Evolutionary conservation across 2,113 vertebrate species (phyloP), one percentile per base, ranked within the genome.

Genomic region (Arothron firmamentum): DNA sequence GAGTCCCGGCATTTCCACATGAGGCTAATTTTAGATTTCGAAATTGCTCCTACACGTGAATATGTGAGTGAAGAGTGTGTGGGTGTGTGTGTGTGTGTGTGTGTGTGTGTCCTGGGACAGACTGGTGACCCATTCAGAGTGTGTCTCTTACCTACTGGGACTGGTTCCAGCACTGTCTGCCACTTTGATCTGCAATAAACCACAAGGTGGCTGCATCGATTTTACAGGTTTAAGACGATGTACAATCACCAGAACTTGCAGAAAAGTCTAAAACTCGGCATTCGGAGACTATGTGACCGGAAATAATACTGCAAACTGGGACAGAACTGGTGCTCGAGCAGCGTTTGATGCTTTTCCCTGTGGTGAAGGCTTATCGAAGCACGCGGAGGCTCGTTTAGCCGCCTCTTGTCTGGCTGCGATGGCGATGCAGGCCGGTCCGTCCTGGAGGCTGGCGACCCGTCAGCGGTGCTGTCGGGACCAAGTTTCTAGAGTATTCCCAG

Each of bases 401-500:
- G 34, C 20, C 46, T 49, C 63, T 28, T 56, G 19, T 65, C 59
- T 72, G 65, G 42, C 31, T 23, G 20, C n/a, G 23, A 56, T 52
- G 58, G 68, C 57, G 52, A n/a, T 19, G 16, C 56, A 63, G 71
- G 62, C 51, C 23, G 58, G 65, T 58, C 72, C 53, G 67, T 72
- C 13, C n/a, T 38, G 43, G 34, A 61, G 59, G 74, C 50, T 10
- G 31, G 49, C 65, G 68, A 69, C 79, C 74, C 20, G 34, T 62
- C 62, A 14, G 31, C 0, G 18, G 52, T 41, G 55, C 38, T 61
- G 66, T 51, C 56, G 23, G 43, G 57, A 38, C 58, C 49, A 59
- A 67, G 45, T 70, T 72, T 80, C 60, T 18, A 13, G 17, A 65
- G 14, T 57, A 68, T 69, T 78, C 75, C 67, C 75, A 41, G 50